These are phyloP conservation scores for Euphydryas editha DNA, from an alignment of 2,888 invertebrate species.

Conservation along the genomic window DNA sequence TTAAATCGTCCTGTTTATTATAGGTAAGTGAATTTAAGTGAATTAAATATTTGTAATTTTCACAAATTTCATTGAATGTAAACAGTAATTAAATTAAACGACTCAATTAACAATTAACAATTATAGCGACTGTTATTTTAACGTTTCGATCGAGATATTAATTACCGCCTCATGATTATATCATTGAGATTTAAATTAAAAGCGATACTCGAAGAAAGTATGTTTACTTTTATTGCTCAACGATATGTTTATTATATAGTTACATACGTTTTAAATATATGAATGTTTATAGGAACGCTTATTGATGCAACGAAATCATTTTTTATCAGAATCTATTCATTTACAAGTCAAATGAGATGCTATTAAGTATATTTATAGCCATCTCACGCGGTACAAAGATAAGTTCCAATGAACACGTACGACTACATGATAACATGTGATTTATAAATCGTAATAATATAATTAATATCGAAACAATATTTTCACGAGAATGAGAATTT, in stretches of 20 bases:
- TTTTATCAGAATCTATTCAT: background rate
- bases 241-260: no score
- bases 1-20: background rate
- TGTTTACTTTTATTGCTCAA: no score
- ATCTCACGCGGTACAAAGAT: background rate
- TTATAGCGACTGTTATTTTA: background rate
- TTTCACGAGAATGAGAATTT: constrained; percentile 1
- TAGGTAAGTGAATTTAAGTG: background rate
- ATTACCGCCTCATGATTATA: no score
- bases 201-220: no score
- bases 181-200: no score
- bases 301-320: background rate
- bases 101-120: background rate
- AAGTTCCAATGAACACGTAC: background rate
- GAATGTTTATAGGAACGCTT: background rate
- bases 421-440: background rate
- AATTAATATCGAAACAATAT: background rate
- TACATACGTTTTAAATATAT: background rate
- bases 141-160: no score
- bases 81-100: background rate
- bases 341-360: background rate
- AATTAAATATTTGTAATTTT: no score
- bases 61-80: background rate
- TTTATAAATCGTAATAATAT: background rate
- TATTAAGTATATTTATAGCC: background rate